Evolutionary conservation across 2,113 vertebrate genomes (phyloP).

Genomic region (Petrocephalus microphthalmus): DNA sequence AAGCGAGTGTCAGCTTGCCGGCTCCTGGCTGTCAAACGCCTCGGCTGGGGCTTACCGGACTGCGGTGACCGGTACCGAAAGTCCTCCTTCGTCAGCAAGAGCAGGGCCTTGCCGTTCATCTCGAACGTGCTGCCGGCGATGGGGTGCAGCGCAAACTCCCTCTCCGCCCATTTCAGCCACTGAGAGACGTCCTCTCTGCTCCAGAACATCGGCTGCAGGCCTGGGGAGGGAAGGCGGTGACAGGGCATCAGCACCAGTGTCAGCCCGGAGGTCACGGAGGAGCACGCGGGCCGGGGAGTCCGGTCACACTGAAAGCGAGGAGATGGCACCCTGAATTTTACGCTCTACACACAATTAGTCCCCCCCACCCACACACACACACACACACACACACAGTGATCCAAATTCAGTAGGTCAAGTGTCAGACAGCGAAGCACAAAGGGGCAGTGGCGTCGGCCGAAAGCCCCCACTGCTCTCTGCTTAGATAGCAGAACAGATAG

Average conservation of each 20-base stretch:
- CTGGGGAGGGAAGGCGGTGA: conserved; percentile 47
- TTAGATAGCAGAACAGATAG: neutral
- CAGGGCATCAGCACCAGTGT: neutral
- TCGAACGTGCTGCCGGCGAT: conserved; percentile 89
- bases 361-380: neutral
- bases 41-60: conserved; percentile 66
- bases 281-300: neutral
- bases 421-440: neutral
- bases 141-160: conserved; percentile 84
- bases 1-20: neutral
- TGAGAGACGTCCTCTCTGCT: conserved; percentile 89
- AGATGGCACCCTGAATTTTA: neutral
- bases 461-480: neutral
- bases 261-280: too few species aligned
- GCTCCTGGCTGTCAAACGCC: too few species aligned
- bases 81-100: conserved; percentile 98
- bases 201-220: conserved; percentile 88
- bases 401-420: neutral
- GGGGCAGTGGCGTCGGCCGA: neutral
- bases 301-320: neutral
- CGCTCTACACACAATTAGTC: neutral
- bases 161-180: conserved; percentile 94
- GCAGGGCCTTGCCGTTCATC: conserved; percentile 96
- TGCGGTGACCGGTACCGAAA: conserved; percentile 93
- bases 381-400: neutral